Percentiles rank a stretch among this genome's conserved stretches.
phyloP scores from a whole-genome alignment of 2,888 invertebrate species.

The Agrochola lota region DNA sequence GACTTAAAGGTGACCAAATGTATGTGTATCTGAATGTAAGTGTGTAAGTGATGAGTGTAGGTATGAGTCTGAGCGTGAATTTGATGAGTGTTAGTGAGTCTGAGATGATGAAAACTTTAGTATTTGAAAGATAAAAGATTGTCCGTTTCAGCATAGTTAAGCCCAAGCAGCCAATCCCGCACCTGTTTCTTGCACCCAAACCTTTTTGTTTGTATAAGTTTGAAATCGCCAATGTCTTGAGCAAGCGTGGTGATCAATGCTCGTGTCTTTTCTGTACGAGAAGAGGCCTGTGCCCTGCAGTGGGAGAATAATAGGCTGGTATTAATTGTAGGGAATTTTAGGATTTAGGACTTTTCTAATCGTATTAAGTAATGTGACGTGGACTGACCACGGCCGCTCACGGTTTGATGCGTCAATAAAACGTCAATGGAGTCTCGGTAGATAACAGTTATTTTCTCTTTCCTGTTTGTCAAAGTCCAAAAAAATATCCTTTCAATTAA shows the following conservation, averaged over 20 bases:
- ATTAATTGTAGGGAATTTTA: not conserved
- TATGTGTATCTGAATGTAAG: too few species aligned
- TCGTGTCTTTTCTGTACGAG: not conserved
- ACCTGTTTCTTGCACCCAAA: too few species aligned
- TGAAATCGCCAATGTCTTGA: not conserved
- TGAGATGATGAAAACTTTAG: too few species aligned
- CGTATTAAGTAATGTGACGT: not conserved
- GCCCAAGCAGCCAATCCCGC: too few species aligned
- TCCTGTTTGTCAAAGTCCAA: not conserved
- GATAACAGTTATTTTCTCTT: not conserved
- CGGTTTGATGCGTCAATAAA: not conserved
- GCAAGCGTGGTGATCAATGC: not conserved
- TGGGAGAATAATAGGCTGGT: not conserved
- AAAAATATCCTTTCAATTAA: not conserved
- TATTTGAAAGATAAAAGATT: too few species aligned
- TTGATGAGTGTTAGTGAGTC: too few species aligned
- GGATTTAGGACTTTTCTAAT: not conserved
- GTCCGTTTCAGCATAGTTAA: too few species aligned
- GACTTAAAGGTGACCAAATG: too few species aligned
- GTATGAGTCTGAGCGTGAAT: too few species aligned
- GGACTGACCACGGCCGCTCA: not conserved
- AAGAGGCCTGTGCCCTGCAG: not conserved
- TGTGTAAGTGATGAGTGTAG: too few species aligned
- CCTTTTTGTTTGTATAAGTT: too few species aligned
- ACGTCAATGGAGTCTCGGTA: not conserved